Evolutionary conservation across 2,888 invertebrate genomes (phyloP).

Genomic region (Netelia fuscicornis): DNA sequence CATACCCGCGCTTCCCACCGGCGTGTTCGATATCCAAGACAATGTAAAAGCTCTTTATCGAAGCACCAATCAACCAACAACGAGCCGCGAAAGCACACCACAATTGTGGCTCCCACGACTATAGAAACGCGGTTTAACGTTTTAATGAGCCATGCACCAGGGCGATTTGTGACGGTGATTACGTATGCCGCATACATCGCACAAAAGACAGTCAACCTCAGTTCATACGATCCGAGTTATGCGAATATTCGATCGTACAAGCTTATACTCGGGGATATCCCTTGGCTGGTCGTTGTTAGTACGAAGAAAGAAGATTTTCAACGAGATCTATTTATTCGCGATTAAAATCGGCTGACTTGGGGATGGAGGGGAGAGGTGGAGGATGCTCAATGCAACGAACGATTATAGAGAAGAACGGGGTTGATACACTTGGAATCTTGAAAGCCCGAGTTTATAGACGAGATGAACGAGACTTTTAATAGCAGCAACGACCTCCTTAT

Average conservation of each 20-base stretch:
- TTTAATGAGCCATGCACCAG: not conserved
- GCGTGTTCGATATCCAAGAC: not conserved
- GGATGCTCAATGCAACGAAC: not conserved
- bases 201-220: not conserved
- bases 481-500: constrained; percentile 57
- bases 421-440: constrained; percentile 27
- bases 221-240: not conserved
- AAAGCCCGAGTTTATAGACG: constrained; percentile 34
- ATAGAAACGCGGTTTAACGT: constrained; percentile 19
- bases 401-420: constrained; percentile 2
- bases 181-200: not conserved
- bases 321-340: constrained; percentile 7
- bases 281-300: too few relatives aligned
- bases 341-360: not conserved
- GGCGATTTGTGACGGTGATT: constrained; percentile 1
- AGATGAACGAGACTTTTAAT: constrained; percentile 63
- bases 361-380: not conserved
- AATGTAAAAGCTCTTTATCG: constrained; percentile 27
- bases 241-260: not conserved
- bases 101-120: constrained; percentile 1
- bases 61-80: constrained; percentile 40
- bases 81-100: constrained; percentile 1
- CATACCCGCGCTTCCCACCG: not conserved
- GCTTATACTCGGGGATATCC: too few relatives aligned
- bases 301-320: not conserved